Percentiles rank a stretch among this genome's conserved stretches.
phyloP scores from a whole-genome alignment of 2,797 vertebrate species.

The Sylvilagus floridanus region DNA sequence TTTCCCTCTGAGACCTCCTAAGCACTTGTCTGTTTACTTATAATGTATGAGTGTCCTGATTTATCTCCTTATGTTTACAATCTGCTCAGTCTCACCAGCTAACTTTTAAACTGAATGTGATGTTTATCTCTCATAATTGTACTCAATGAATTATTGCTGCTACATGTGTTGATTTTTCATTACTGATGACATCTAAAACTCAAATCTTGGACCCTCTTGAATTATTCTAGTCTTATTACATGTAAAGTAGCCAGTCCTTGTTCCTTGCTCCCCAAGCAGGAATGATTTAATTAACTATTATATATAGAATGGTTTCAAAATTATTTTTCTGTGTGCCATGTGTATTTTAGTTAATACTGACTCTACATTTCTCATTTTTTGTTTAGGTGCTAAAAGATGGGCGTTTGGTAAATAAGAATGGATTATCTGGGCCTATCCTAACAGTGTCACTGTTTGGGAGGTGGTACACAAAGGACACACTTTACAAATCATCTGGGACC shows the following conservation, averaged over 20 bases:
- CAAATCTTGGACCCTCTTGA: not conserved
- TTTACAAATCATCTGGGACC: not conserved
- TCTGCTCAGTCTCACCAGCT: not conserved
- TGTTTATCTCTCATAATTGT: not conserved
- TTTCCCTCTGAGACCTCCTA: not conserved
- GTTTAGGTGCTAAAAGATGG: conserved; percentile 83
- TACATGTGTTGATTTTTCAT: not conserved
- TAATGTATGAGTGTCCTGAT: not conserved
- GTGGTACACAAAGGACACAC: conserved; percentile 81
- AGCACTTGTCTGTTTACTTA: not conserved
- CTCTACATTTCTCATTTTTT: not conserved
- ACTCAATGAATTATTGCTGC: not conserved
- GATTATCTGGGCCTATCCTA: conserved; percentile 71
- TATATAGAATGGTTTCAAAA: conserved; percentile 10
- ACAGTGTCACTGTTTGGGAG: conserved; percentile 84
- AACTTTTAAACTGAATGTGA: not conserved
- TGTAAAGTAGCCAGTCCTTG: not conserved
- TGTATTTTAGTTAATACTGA: not conserved
- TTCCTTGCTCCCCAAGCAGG: not conserved
- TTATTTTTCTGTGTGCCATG: not conserved
- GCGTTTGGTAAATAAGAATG: conserved; percentile 77
- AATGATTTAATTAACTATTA: not conserved
- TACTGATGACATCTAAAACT: not conserved
- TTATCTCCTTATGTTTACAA: not conserved
- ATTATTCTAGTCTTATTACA: not conserved